A percentile compares a stretch with the other conserved stretches of the same genome.
These are phyloP conservation scores for Petrocephalus microphthalmus DNA, from an alignment of 2,113 vertebrate species.

Conservation along the genomic window DNA sequence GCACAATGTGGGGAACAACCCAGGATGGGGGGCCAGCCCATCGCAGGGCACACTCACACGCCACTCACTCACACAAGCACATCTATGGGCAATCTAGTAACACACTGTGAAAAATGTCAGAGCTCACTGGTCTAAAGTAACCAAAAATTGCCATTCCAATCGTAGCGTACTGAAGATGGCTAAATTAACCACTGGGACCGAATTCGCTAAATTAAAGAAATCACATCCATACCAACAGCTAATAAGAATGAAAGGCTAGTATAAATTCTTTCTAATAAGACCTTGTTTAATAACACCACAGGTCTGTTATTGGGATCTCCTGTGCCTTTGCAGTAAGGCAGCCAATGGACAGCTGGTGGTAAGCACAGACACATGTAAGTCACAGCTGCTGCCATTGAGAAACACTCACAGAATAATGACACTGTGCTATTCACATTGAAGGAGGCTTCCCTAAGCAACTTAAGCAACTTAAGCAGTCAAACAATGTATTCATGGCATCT, in stretches of 20 bases:
- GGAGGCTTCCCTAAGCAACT: neutral
- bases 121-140: neutral
- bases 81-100: too few relatives aligned
- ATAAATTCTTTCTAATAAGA: neutral
- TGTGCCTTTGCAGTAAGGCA: neutral
- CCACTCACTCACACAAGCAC: too few relatives aligned
- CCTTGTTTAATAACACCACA: neutral
- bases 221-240: neutral
- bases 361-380: neutral
- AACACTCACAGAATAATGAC: neutral
- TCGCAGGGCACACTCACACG: too few relatives aligned
- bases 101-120: neutral
- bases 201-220: neutral
- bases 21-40: too few relatives aligned
- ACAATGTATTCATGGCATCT: conserved; percentile 4
- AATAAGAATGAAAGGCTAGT: neutral
- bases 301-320: neutral
- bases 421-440: neutral
- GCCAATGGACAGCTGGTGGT: neutral
- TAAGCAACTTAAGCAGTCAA: conserved; percentile 1
- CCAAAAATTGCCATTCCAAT: neutral
- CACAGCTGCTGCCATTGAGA: neutral
- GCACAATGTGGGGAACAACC: too few relatives aligned
- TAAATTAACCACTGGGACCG: neutral
- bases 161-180: neutral